These are phyloP conservation scores for Dasyprocta punctata DNA, from an alignment of 2,113 vertebrate species.

Conservation along the genomic window DNA sequence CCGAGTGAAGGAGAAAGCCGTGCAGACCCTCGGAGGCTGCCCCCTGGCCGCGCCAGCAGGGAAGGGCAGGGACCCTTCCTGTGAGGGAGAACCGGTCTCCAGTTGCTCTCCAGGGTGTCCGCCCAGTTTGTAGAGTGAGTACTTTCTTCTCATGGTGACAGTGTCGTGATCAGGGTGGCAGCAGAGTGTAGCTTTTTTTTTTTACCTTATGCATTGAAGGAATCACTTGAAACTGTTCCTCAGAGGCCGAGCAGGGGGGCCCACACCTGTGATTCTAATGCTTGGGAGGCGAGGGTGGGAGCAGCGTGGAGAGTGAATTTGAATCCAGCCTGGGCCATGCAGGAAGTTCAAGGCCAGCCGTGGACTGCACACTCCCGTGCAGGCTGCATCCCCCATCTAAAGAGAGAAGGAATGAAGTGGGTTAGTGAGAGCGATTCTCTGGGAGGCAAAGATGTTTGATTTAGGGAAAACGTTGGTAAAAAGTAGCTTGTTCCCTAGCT, in stretches of 20 bases:
- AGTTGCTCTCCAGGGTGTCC: neutral
- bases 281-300: neutral
- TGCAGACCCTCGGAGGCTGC: neutral
- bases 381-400: neutral
- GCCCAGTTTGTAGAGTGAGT: rapidly evolving
- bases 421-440: neutral
- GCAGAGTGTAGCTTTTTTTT: neutral
- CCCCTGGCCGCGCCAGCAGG: no score
- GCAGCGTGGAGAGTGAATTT: neutral
- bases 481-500: neutral
- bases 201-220: neutral
- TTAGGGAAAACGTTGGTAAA: neutral
- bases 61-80: neutral
- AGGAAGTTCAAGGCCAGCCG: neutral
- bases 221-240: neutral
- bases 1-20: neutral
- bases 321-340: neutral
- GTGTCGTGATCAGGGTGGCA: neutral
- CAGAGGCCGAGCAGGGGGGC: neutral
- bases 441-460: neutral
- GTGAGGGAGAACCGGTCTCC: neutral
- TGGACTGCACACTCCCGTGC: neutral
- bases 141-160: neutral
- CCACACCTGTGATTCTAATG: neutral
- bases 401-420: neutral